Evolutionary conservation across 1,140 invertebrate species (phyloP), one percentile per base, ranked within the genome.

Genomic region (Drosophila equinoxialis): DNA sequence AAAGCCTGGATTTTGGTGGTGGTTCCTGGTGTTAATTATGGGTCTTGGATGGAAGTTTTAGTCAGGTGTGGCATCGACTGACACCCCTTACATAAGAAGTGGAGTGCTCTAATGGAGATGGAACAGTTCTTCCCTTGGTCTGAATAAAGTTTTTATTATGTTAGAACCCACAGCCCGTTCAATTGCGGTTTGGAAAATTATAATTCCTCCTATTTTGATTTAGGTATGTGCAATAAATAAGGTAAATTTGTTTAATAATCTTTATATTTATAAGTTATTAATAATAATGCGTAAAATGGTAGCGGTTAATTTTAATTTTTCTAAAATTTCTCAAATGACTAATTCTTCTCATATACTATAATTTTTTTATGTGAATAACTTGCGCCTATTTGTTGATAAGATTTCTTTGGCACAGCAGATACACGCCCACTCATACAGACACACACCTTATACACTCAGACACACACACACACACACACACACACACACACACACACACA

Each of bases 371-470:
- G 48, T 51, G 54, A 59, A 26, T 57, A 14, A 35, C 41, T 61
- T 65, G 41, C 42, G 55, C 26, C 35, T 55, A 58, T 54, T 58
- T 42, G 58, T 26, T 79, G 83, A 86, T 86, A 83, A 87, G 67
- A 74, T 71, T 80, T 81, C 59, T 75, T 71, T 62, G 23, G 26
- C 17, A 20, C 45, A 30, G 17, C 42, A 41, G 13, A 55, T 13
- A 37, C 33, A 64, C 65, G 55, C 63, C 72, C 57, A 78, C 45
- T 37, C 48, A 68, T 37, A 65, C 14, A 63, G 30, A 68, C 71
- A 71, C 62, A 39, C 51, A 78, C 20, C 33, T 23, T 63, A 37
- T 17, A 72, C 63, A 37, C 62, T 65, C 42, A 41, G 13, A 55
- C 17, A 17, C 17, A 17, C 1, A 17, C 1, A 17, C 17, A 17